Evolutionary conservation across 2,888 invertebrate genomes (phyloP).

Genomic region (Sesamia inferens): DNA sequence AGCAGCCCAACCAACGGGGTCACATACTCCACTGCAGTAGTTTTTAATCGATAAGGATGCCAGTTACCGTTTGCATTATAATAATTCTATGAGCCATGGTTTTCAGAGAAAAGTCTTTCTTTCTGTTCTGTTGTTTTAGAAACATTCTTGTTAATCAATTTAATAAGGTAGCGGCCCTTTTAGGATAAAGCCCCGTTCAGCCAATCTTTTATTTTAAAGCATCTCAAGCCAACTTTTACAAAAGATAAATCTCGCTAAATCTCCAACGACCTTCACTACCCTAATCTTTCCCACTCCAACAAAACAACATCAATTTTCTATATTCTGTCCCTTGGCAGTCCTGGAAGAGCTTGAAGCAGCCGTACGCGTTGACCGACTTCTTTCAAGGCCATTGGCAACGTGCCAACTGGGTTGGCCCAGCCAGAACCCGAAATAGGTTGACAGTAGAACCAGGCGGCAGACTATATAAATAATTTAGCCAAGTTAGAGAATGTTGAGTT

Average conservation of each 20-base stretch:
- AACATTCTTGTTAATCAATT: background rate
- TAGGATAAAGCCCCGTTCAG: background rate
- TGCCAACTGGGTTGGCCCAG: constrained; percentile 69
- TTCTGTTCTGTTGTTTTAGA: too few relatives aligned
- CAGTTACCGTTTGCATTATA: background rate
- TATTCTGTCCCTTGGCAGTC: constrained; percentile 19
- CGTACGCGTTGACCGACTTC: constrained; percentile 61
- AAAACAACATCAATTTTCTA: constrained; percentile 2
- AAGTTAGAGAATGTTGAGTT: constrained; percentile 54
- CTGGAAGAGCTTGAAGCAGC: constrained; percentile 51
- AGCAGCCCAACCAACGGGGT: background rate
- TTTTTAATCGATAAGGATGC: constrained; percentile 29
- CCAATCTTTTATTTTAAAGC: background rate
- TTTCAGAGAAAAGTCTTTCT: background rate
- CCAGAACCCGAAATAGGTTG: constrained; percentile 62
- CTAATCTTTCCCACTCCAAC: background rate
- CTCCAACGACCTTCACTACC: constrained; percentile 2
- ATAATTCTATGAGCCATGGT: background rate
- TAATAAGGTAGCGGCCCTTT: background rate
- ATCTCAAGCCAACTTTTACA: background rate
- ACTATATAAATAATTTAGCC: constrained; percentile 56
- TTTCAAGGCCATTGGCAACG: constrained; percentile 69
- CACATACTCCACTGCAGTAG: constrained; percentile 36
- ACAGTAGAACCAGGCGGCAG: constrained; percentile 53
- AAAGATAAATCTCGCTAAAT: background rate